A percentile compares a stretch with the other conserved stretches of the same genome.
phyloP scores from a whole-genome alignment of 2,113 vertebrate species.

The Cromileptes altivelis region DNA sequence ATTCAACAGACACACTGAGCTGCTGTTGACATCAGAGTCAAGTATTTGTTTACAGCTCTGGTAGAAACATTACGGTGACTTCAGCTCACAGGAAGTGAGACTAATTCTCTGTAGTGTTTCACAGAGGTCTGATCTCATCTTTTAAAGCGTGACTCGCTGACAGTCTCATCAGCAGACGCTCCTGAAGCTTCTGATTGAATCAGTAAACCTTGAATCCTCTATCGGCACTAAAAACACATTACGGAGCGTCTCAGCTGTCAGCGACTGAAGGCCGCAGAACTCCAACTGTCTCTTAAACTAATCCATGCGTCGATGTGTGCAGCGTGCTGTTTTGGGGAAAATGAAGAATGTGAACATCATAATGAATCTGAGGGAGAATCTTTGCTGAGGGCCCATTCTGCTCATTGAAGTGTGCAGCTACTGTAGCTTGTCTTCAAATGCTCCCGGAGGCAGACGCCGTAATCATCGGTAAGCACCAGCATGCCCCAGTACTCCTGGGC shows the following conservation, averaged over 20 bases:
- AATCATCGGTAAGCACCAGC: conserved; percentile 18
- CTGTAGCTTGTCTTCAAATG: background rate
- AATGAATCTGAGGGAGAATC: background rate
- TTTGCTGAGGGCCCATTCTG: background rate
- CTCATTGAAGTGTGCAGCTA: conserved; percentile 5
- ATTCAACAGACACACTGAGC: too few species aligned
- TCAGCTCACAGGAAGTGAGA: too few species aligned
- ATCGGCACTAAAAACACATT: background rate
- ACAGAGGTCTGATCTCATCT: too few species aligned
- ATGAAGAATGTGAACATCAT: background rate
- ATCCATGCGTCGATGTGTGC: background rate
- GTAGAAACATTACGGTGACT: too few species aligned
- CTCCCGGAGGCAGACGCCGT: background rate
- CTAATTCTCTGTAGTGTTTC: too few species aligned
- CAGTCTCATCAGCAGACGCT: background rate
- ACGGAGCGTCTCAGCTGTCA: background rate
- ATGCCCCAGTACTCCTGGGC: background rate
- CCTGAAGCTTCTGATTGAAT: background rate
- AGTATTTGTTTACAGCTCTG: too few species aligned
- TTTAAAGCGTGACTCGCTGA: too few species aligned
- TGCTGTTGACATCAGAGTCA: too few species aligned
- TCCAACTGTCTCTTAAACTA: background rate
- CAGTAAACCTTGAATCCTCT: background rate
- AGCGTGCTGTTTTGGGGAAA: background rate
- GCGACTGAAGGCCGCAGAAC: background rate